Conservation (phyloP, 2,888 invertebrate genomes). For the Trypoxylon attenuatum region DNA sequence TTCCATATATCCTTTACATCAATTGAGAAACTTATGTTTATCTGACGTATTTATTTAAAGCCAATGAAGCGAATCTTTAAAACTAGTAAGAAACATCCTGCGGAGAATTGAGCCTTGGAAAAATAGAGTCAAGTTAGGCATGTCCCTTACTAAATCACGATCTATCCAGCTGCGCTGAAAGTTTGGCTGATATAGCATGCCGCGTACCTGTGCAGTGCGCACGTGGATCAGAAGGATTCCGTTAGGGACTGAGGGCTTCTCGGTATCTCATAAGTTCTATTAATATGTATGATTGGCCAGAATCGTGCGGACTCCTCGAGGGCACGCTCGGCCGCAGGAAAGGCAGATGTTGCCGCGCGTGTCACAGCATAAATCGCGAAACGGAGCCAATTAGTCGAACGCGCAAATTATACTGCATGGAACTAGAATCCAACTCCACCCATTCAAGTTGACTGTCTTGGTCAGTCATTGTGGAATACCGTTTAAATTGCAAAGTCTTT, state of each 20-base stretch:
- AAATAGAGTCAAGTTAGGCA: too few relatives aligned
- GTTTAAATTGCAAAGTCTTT: slow-evolving; percentile 5
- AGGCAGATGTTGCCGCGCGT: slow-evolving; percentile 46
- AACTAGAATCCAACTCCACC: slow-evolving; percentile 45
- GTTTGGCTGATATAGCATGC: slow-evolving; percentile 4
- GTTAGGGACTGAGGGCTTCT: slow-evolving; percentile 42
- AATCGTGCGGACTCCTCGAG: slow-evolving; percentile 56
- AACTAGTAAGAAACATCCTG: too few relatives aligned
- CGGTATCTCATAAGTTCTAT: slow-evolving; percentile 54
- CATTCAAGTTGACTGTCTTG: slow-evolving; percentile 4
- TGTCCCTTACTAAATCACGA: too few relatives aligned
- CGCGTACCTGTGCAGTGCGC: slow-evolving; percentile 2
- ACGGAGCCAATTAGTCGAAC: slow-evolving; percentile 60
- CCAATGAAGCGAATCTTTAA: too few relatives aligned
- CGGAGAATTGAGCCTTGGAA: too few relatives aligned
- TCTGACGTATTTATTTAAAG: too few relatives aligned
- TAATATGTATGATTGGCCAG: slow-evolving; percentile 68
- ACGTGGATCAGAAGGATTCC: slow-evolving; percentile 38
- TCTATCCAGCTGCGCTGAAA: too few relatives aligned
- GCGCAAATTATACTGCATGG: slow-evolving; percentile 49
- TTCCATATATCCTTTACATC: too few relatives aligned
- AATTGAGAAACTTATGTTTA: too few relatives aligned
- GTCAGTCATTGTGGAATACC: background rate
- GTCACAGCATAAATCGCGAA: slow-evolving; percentile 52
- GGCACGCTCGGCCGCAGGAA: slow-evolving; percentile 41